Conservation (phyloP, 30 jellyfish, hydroid and myxozoan species). For the Morbakka virulenta region DNA sequence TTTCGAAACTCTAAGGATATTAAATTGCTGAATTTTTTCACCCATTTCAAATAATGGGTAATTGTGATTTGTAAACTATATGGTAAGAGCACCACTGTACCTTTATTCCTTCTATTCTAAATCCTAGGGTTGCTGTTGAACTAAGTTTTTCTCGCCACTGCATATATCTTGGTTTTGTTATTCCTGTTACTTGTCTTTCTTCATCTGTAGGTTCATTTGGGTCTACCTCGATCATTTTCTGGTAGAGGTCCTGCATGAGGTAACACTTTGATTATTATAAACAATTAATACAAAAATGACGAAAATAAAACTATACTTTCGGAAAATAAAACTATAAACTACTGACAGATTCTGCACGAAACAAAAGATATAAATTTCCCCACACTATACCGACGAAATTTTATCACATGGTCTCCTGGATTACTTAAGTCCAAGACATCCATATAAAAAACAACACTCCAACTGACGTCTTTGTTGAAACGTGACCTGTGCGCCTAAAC, state of each 20-base stretch:
- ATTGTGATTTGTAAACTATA: background rate
- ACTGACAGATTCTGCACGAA: too few species aligned
- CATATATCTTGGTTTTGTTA: conserved; percentile 96
- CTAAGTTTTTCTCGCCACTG: conserved; percentile 95
- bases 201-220: conserved; percentile 91
- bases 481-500: too few species aligned
- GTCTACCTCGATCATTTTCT: conserved; percentile 86
- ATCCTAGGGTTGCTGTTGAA: conserved; percentile 93
- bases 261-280: background rate
- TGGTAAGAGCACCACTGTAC: conserved; percentile 35
- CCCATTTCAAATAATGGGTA: too few species aligned
- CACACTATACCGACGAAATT: too few species aligned
- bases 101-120: conserved; percentile 97
- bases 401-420: too few species aligned
- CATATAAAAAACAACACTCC: too few species aligned
- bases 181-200: conserved; percentile 60
- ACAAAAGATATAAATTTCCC: conserved; percentile 13
- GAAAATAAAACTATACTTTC: background rate
- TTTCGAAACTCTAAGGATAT: too few species aligned
- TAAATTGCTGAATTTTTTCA: too few species aligned
- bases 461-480: too few species aligned
- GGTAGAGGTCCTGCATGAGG: conserved; percentile 72
- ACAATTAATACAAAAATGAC: too few species aligned
- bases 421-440: too few species aligned
- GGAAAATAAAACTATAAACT: too few species aligned